Evolutionary conservation across 2,888 invertebrate species (phyloP), one percentile per base, ranked within the genome.

Genomic region (Scrobipalpa atriplicella): DNA sequence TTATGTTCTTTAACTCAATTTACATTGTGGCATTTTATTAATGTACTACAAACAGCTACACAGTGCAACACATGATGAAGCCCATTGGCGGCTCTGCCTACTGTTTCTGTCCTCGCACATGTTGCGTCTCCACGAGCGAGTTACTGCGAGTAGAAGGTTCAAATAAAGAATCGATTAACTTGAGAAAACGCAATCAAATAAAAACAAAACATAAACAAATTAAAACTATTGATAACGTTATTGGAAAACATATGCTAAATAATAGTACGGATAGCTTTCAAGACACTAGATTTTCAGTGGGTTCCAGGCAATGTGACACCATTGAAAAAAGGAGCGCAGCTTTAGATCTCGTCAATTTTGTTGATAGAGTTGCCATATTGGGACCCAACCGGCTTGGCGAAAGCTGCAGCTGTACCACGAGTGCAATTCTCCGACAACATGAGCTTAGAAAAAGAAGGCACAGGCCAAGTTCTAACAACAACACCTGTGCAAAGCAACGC

Each of bases 281-380:
- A 58, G 29, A 29, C 36, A 29, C 21, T n/a, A 29, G 9, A 38
- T 38, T 36, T 38, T 38, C 13, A 3, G 11, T 11, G 7, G 58
- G n/a, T 13, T n/a, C 8, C 58, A 71, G 56, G 43, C 71, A 71
- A 61, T 71, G 70, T 19, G 43, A 41, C 62, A 41, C 64, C 62
- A 39, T 58, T 54, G 29, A 67, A 68, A 79, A 69, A 66, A 78
- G 72, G 62, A 75, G 74, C 56, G 75, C 77, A 21, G 73, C 85
- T 62, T 71, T 79, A 52, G 70, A 78, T 61, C 69, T 86, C n/a
- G 75, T 82, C 2, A 74, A 82, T 73, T 70, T 83, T 64, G 78
- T 83, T 6, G 85, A 87, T 68, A 84, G 29, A 18, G 5, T 9
- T 7, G 13, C 29, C 8, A 7, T 58, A n/a, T 36, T 58, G 13